A percentile compares a stretch with the other conserved stretches of the same genome.
Conservation (phyloP, 2,888 invertebrate genomes). For the Cataglyphis albicans region DNA sequence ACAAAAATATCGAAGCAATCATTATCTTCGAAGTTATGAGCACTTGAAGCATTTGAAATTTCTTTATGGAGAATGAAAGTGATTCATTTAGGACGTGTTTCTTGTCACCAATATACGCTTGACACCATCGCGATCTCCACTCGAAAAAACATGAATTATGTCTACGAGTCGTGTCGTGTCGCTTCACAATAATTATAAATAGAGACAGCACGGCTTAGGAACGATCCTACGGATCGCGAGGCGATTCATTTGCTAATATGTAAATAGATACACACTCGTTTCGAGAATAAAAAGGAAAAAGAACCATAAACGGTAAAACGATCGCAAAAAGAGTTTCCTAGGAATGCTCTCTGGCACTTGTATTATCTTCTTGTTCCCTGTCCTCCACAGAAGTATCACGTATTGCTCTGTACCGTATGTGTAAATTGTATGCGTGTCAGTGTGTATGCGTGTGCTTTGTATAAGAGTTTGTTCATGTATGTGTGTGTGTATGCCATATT, state of each 20-base stretch:
- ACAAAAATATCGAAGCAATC: background rate
- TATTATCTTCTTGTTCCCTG: slow-evolving; percentile 60
- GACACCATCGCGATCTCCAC: slow-evolving; percentile 33
- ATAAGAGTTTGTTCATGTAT: slow-evolving; percentile 34
- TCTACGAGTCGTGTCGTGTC: slow-evolving; percentile 23
- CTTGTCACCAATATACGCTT: slow-evolving; percentile 16
- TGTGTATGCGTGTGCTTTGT: slow-evolving; percentile 33
- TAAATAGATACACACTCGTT: slow-evolving; percentile 34
- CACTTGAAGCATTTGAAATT: slow-evolving; percentile 6
- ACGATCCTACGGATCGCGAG: slow-evolving; percentile 34
- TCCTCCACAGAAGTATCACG: slow-evolving; percentile 75
- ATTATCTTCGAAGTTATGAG: background rate
- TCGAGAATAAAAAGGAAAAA: slow-evolving; percentile 31
- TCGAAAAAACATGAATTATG: slow-evolving; percentile 29
- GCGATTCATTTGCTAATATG: slow-evolving; percentile 15
- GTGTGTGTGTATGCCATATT: slow-evolving; percentile 30
- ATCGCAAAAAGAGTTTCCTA: slow-evolving; percentile 58
- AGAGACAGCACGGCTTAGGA: slow-evolving; percentile 17
- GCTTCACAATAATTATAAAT: slow-evolving; percentile 27
- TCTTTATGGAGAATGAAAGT: background rate
- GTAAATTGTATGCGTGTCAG: slow-evolving; percentile 49
- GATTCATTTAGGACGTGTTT: background rate
- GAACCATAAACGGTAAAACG: slow-evolving; percentile 24
- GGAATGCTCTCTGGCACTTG: slow-evolving; percentile 77
- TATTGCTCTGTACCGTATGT: slow-evolving; percentile 71